Base-by-base conservation (phyloP, 2,888 invertebrate genomes). In the Altica lythri region DNA sequence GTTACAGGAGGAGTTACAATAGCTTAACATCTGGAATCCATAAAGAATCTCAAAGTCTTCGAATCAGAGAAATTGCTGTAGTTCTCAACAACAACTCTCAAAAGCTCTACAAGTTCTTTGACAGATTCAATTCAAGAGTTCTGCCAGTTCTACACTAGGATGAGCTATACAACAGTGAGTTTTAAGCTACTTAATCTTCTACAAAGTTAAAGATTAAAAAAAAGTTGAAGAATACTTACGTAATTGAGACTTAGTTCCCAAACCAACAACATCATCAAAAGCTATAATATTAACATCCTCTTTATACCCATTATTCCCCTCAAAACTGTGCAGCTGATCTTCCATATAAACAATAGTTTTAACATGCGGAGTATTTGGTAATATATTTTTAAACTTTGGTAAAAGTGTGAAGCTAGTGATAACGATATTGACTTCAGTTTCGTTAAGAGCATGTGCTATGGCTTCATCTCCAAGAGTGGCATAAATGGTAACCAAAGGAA, bases 391-490 rank as follows among this genome's bases (percentile, higher is more conserved):
- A 76, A 96, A 90, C 79, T 95, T 96, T 40, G 91, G 89, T 72
- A 97, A 79, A 50, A 97, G 82, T 54, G 94, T 92, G 74, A 90
- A 88, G 17, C 92, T 88, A 10, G 96, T 96, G 73, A 98, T 90
- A 18, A 97, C 89, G 6, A 90, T 87, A 37, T 88, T 86, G 0
- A 92, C 94, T 73, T 95, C 93, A 0, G 96, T 94, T 80, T 98
- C 95, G 74, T 92, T 94, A 71, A 98, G 89, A 65, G 95, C 95
- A 77, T 95, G 95, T 3, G 90, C 86, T 59, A 98, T 90, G 1
- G 95, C 97, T 2, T 96, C 96, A 72, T 95, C 93, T 19, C 96
- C 96, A 8, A 97, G 81, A 0, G 96, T 97, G 1, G 97, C 91
- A 76, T 98, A 98, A 64, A 98, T 88, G 0, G 97, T 98, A 1